These are phyloP conservation scores for Meloidogyne chitwoodi DNA, from an alignment of 1,140 invertebrate genomes.

Conservation along the genomic window DNA sequence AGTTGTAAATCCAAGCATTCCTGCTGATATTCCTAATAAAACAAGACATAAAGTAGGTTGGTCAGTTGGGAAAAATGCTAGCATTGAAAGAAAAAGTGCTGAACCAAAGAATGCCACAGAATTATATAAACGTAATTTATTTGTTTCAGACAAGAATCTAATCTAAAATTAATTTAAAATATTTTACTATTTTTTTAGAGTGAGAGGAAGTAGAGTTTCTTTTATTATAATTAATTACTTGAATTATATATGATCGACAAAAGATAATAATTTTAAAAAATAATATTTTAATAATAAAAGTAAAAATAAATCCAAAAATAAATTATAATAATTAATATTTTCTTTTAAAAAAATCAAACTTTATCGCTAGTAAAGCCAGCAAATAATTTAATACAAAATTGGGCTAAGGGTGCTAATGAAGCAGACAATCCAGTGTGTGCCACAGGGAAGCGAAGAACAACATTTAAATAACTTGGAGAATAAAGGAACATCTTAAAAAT, in stretches of 20 bases:
- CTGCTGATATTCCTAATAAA: conserved; percentile 48
- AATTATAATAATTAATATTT: too few relatives aligned
- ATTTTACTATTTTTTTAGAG: too few relatives aligned
- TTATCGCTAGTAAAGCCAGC: conserved; percentile 48
- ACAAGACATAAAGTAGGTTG: conserved; percentile 42
- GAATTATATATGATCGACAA: too few relatives aligned
- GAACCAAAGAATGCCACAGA: conserved; percentile 51
- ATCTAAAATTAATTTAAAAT: conserved; percentile 22
- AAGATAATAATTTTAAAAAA: too few relatives aligned
- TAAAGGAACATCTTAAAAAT: conserved; percentile 52
- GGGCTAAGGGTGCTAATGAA: conserved; percentile 53
- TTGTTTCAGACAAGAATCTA: conserved; percentile 50
- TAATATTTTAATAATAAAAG: too few relatives aligned
- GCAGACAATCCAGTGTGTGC: conserved; percentile 52
- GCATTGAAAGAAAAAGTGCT: conserved; percentile 39
- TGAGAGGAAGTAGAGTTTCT: too few relatives aligned
- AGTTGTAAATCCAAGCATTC: conserved; percentile 47
- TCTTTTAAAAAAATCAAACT: conserved; percentile 10
- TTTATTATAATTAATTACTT: too few relatives aligned
- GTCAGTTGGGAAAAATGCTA: conserved; percentile 48
- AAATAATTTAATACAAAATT: conserved; percentile 49
- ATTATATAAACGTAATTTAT: conserved; percentile 56
- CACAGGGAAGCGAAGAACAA: conserved; percentile 50
- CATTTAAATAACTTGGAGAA: conserved; percentile 50
- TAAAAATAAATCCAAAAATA: too few relatives aligned